These are phyloP conservation scores for Gambusia affinis DNA, from an alignment of 2,113 vertebrate species.

Conservation along the genomic window DNA sequence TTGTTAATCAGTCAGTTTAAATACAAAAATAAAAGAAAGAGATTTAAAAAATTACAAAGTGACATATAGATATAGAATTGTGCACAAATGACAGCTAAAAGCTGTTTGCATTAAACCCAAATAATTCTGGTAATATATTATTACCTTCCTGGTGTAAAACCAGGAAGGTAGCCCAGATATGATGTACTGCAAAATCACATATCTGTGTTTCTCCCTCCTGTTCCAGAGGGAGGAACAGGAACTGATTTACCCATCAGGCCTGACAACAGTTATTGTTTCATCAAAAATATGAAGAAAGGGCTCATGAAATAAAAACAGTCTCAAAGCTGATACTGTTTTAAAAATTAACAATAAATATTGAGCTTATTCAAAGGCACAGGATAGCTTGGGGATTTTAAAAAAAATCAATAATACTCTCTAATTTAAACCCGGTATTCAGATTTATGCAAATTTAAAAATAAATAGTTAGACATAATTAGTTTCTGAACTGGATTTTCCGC, in stretches of 20 bases:
- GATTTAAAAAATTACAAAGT: not conserved
- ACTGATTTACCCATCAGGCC: slow-evolving; percentile 19
- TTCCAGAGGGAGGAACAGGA: slow-evolving; percentile 7
- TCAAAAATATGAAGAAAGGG: slow-evolving; percentile 29
- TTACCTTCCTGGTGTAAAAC: too few relatives aligned
- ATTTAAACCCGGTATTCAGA: not conserved
- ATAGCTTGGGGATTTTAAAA: not conserved
- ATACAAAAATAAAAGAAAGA: not conserved
- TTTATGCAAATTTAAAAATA: not conserved
- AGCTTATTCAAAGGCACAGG: not conserved
- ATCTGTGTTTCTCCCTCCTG: too few relatives aligned
- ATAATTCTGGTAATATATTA: not conserved
- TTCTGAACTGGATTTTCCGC: not conserved
- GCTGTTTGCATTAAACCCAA: too few relatives aligned
- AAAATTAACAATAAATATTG: not conserved
- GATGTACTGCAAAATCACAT: slow-evolving; percentile 17
- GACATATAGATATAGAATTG: not conserved
- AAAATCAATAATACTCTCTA: not conserved
- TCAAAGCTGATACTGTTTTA: not conserved
- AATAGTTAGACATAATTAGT: slow-evolving; percentile 10
- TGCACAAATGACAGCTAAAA: not conserved
- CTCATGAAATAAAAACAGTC: not conserved
- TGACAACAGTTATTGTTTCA: slow-evolving; percentile 28
- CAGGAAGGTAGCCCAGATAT: slow-evolving; percentile 11
- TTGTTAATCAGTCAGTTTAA: not conserved